phyloP scores from a whole-genome alignment of 2,797 vertebrate genomes.

The Syngnathus rostellatus region DNA sequence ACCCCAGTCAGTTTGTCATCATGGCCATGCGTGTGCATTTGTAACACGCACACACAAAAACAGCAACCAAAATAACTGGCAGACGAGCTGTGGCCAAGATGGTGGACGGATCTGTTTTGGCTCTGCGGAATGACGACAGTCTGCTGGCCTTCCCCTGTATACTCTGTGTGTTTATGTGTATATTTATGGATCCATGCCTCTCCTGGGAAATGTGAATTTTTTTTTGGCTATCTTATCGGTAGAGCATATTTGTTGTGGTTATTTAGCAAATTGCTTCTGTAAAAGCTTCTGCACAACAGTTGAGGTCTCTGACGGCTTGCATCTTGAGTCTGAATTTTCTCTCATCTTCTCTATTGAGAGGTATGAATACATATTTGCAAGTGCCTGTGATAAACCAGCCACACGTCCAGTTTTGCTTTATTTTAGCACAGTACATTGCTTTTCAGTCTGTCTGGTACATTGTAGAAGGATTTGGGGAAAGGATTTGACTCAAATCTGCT shows the following conservation, averaged over 20 bases:
- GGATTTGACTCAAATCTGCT: not conserved
- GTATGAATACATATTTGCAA: not conserved
- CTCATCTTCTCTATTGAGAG: not conserved
- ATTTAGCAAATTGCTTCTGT: conserved; percentile 45
- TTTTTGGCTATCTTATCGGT: conserved; percentile 29
- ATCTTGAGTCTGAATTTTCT: conserved; percentile 16
- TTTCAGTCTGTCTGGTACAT: not conserved
- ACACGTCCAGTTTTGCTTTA: not conserved
- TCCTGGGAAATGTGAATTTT: conserved; percentile 36
- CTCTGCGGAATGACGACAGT: conserved; percentile 46
- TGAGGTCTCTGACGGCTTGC: conserved; percentile 23
- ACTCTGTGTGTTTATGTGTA: conserved; percentile 13
- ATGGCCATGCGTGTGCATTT: conserved; percentile 16
- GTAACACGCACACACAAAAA: conserved; percentile 12
- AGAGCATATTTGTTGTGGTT: conserved; percentile 41
- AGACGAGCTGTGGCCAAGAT: conserved; percentile 41
- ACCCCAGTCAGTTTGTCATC: conserved; percentile 47
- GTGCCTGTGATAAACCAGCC: not conserved
- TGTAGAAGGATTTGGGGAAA: not conserved
- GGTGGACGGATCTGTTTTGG: conserved; percentile 57
- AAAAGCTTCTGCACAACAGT: conserved; percentile 39
- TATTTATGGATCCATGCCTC: conserved; percentile 21
- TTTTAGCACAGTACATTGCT: not conserved
- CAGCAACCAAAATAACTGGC: conserved; percentile 11
- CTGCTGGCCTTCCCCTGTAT: conserved; percentile 34